Evolutionary conservation across 1,140 invertebrate genomes (phyloP), one percentile per base, ranked within the genome.

Genomic region (Pseudomyrmex dendroicus): DNA sequence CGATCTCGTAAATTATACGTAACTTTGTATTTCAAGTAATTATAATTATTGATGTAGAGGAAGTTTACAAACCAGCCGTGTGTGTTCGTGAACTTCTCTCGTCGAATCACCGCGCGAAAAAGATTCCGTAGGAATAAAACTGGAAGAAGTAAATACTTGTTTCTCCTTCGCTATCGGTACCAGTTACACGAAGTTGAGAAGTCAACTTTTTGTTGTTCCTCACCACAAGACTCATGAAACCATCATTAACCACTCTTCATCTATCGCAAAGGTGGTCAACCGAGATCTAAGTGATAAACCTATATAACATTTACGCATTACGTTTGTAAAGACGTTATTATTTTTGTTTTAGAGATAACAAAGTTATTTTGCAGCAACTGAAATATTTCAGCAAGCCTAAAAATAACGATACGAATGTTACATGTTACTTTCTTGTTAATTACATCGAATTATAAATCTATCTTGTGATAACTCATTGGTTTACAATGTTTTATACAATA

Each of bases 161-260:
- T 73, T 59, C 72, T 59, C 61, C 48, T 20, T 63, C 12, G 22
- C 57, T 17, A 76, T 64, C 48, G 22, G 48, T 70, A 50, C 44
- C 73, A 76, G 62, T 76, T 76, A 62, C 64, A 76, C 59, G 10
- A 62, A 73, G 73, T 54, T 48, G 48, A 35, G 35, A 76, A 52
- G 73, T 50, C 73, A 64, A 64, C 61, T 76, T 63, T 76, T 73
- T 73, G 17, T 73, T n/a, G 72, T n/a, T 73, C 17, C 72, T 73
- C 56, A 46, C 35, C 72, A 13, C 56, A 35, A 22, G 48, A 52
- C 20, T 62, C 73, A 61, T 62, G 22, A 48, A 76, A 76, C 5
- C 48, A 8, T 76, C 73, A 76, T 76, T 76, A 76, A 22, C 48
- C 48, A 9, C 20, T 48, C 73, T 52, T 76, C 59, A 13, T 76